phyloP scores from a whole-genome alignment of 2,113 vertebrate genomes.

The Actenoides lindsayi region DNA sequence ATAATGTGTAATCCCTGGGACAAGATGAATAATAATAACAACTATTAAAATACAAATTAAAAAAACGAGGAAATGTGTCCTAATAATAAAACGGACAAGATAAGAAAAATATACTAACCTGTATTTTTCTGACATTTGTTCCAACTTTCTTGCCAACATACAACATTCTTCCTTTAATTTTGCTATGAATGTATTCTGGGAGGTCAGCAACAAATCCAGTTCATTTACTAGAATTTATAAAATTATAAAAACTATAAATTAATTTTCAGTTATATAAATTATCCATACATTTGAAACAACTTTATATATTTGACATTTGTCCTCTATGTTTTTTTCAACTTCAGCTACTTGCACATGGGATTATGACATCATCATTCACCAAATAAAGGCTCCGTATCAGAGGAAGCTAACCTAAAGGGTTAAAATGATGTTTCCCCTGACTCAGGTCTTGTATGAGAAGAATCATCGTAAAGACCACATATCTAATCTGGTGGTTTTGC shows the following conservation, averaged over 20 bases:
- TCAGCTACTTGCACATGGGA: neutral
- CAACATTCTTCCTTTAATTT: constrained; percentile 89
- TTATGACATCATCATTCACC: neutral
- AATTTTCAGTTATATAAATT: neutral
- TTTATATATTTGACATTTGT: neutral
- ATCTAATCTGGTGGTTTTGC: neutral
- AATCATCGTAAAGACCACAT: neutral
- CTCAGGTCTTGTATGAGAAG: neutral
- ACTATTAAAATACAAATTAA: neutral
- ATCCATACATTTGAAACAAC: neutral
- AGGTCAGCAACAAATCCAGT: constrained; percentile 82
- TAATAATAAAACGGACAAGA: neutral
- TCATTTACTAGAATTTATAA: constrained; percentile 83
- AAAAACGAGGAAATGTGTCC: neutral
- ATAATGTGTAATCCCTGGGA: neutral
- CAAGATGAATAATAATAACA: neutral
- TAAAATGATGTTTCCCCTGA: neutral
- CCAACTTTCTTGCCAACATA: constrained; percentile 80
- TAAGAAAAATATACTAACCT: constrained; percentile 76
- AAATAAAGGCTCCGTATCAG: neutral
- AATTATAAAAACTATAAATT: neutral
- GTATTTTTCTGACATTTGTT: constrained; percentile 81
- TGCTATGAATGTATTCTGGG: constrained; percentile 87
- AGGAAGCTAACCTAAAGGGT: neutral
- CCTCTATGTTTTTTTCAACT: neutral